These are phyloP conservation scores for Falco berigora DNA, from an alignment of 2,797 vertebrate species.

Conservation along the genomic window DNA sequence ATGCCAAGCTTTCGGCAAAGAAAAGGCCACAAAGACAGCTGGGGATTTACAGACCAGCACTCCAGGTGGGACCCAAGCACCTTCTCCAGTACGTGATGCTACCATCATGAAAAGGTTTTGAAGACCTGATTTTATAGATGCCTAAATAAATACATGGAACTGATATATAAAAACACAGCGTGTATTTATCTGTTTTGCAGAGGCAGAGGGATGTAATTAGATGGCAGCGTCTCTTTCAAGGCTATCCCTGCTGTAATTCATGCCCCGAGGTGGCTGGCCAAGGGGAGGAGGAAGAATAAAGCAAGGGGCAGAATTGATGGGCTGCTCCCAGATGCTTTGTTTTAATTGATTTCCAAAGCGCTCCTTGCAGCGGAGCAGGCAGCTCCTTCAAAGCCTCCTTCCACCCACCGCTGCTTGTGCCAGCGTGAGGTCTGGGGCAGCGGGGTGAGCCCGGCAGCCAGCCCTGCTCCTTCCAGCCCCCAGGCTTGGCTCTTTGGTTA, in stretches of 20 bases:
- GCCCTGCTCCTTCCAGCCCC: fast-evolving
- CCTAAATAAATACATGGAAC: background rate
- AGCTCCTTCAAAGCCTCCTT: background rate
- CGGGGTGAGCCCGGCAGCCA: fast-evolving
- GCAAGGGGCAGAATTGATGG: background rate
- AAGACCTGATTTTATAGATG: background rate
- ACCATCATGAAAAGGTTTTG: background rate
- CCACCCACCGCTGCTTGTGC: background rate
- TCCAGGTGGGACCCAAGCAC: background rate
- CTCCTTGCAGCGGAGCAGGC: background rate
- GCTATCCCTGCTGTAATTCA: background rate
- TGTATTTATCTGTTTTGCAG: background rate
- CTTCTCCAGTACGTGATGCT: background rate
- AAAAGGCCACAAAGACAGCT: background rate
- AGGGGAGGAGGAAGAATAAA: conserved; percentile 4
- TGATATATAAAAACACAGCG: background rate
- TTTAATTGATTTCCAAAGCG: conserved; percentile 2
- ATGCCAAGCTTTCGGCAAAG: background rate
- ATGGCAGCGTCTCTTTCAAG: background rate
- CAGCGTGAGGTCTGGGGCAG: background rate
- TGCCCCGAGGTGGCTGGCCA: fast-evolving
- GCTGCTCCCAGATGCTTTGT: conserved; percentile 18
- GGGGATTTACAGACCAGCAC: background rate
- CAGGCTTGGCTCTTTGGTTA: background rate
- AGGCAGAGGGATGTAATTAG: background rate